Evolutionary conservation across 2,113 vertebrate genomes (phyloP).

Genomic region (Hippoglossus stenolepis): DNA sequence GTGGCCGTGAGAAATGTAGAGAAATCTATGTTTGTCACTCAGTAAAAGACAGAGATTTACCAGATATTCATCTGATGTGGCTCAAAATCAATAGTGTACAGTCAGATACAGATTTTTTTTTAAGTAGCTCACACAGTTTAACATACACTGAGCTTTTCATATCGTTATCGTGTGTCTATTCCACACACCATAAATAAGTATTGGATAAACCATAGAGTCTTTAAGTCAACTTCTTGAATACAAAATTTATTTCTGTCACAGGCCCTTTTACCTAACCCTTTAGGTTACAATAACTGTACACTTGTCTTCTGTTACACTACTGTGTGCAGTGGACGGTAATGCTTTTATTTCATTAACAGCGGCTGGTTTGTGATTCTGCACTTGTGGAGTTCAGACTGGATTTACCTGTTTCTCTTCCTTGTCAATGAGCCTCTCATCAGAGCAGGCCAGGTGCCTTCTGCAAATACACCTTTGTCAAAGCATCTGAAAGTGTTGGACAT

Average conservation of each 20-base stretch:
- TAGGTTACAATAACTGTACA: slow-evolving; percentile 4
- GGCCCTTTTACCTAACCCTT: not conserved
- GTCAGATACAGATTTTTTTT: no score
- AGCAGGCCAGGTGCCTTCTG: slow-evolving; percentile 44
- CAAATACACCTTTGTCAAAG: slow-evolving; percentile 35
- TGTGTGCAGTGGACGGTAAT: slow-evolving; percentile 7
- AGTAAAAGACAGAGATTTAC: no score
- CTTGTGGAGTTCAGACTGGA: slow-evolving; percentile 46
- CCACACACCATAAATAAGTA: no score
- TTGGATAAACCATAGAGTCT: no score
- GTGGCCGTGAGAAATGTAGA: no score
- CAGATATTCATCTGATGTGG: no score
- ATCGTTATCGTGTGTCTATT: no score
- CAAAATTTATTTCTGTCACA: slow-evolving; percentile 4
- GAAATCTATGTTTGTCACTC: not conserved
- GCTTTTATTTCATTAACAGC: slow-evolving; percentile 27
- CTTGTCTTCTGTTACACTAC: slow-evolving; percentile 16
- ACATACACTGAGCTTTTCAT: no score
- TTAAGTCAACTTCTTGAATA: not conserved
- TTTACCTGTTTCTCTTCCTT: slow-evolving; percentile 56
- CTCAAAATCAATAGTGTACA: no score
- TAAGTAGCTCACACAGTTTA: no score
- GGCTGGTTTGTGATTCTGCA: slow-evolving; percentile 36
- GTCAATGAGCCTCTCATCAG: slow-evolving; percentile 39
- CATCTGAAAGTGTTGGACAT: slow-evolving; percentile 5